These are phyloP conservation scores for Semicossyphus pulcher DNA, from an alignment of 2,113 vertebrate genomes.

Conservation along the genomic window DNA sequence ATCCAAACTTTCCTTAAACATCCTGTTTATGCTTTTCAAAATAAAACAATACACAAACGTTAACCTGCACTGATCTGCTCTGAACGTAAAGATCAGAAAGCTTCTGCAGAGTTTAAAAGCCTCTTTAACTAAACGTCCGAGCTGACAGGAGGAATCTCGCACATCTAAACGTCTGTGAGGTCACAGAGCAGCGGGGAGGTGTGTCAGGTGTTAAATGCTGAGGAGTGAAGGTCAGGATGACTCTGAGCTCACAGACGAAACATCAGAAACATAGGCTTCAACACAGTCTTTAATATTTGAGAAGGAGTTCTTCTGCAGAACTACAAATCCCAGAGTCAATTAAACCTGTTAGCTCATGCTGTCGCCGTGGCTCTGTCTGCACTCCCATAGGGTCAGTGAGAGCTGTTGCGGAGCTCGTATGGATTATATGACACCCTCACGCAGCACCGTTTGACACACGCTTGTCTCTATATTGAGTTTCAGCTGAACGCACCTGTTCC, in stretches of 20 bases:
- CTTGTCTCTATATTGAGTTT: conserved; percentile 8
- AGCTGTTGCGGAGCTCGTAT: background rate
- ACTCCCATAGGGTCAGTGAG: background rate
- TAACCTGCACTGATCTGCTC: too few species aligned
- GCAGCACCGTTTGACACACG: conserved; percentile 1
- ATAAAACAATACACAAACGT: too few species aligned
- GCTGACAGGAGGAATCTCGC: background rate
- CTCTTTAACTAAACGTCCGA: too few species aligned
- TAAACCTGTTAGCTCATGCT: too few species aligned
- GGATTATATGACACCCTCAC: background rate
- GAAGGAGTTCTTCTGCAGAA: too few species aligned
- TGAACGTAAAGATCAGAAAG: too few species aligned
- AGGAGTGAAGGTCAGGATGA: background rate
- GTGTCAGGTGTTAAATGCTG: background rate
- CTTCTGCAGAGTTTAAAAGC: too few species aligned
- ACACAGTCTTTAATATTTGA: too few species aligned
- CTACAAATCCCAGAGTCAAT: too few species aligned
- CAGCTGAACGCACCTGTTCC: conserved; percentile 12
- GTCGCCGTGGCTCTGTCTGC: background rate
- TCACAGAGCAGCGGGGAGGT: background rate
- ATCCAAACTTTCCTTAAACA: too few species aligned
- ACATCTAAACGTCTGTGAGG: background rate
- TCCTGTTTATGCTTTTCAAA: too few species aligned
- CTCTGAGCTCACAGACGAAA: background rate
- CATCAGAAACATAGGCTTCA: too few species aligned